These are phyloP conservation scores for Brevimyrus niger DNA, from an alignment of 2,113 vertebrate genomes.

Conservation along the genomic window DNA sequence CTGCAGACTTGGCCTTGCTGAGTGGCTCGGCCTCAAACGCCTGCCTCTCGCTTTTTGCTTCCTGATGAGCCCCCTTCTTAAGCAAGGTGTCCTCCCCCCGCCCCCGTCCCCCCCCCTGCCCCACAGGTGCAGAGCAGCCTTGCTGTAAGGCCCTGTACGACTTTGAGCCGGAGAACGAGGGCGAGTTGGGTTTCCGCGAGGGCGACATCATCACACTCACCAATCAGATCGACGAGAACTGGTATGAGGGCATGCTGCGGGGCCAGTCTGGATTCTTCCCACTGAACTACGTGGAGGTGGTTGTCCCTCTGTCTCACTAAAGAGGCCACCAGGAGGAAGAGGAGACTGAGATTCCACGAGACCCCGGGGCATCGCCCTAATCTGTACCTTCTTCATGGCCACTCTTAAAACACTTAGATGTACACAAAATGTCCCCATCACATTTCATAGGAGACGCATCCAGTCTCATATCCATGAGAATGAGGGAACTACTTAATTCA, in stretches of 20 bases:
- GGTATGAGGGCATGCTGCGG: slow-evolving; percentile 92
- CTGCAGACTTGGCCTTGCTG: not conserved
- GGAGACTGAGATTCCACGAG: slow-evolving; percentile 31
- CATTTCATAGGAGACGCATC: slow-evolving; percentile 19
- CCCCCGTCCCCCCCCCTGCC: slow-evolving; percentile 37
- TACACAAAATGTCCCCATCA: slow-evolving; percentile 41
- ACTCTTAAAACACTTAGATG: slow-evolving; percentile 29
- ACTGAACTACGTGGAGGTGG: slow-evolving; percentile 92
- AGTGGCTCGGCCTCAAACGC: not conserved
- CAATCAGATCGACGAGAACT: slow-evolving; percentile 98
- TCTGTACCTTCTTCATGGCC: slow-evolving; percentile 27
- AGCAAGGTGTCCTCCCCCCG: not conserved
- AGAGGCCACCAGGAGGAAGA: slow-evolving; percentile 12
- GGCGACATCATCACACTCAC: slow-evolving; percentile 94
- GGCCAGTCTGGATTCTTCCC: slow-evolving; percentile 96
- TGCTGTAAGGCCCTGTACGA: slow-evolving; percentile 94
- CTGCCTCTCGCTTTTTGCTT: not conserved
- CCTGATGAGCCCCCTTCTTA: not conserved
- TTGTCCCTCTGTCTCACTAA: slow-evolving; percentile 88
- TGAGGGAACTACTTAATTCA: not conserved
- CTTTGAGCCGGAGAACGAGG: slow-evolving; percentile 94
- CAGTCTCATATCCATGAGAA: slow-evolving; percentile 41
- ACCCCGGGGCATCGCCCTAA: slow-evolving; percentile 42
- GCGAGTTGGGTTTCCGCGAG: slow-evolving; percentile 92
- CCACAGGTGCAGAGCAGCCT: slow-evolving; percentile 77